Conservation (phyloP, 1,140 invertebrate species). For the Trichonephila clavipes region DNA sequence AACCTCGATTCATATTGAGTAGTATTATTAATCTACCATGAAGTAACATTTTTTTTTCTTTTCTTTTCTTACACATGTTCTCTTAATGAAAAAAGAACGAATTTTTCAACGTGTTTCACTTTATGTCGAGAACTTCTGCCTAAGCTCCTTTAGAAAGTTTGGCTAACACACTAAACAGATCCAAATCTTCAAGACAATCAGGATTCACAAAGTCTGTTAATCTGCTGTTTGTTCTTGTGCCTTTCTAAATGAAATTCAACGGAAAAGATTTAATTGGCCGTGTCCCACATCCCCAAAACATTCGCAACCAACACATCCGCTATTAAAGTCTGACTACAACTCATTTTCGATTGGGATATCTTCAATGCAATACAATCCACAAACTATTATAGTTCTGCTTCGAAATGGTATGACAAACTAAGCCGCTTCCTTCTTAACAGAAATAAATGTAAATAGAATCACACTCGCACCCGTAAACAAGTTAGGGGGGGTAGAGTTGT, state of each 20-base stretch:
- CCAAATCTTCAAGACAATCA: neutral
- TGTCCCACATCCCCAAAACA: slow-evolving; percentile 32
- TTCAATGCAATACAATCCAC: neutral
- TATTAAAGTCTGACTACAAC: neutral
- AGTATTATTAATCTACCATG: too few relatives aligned
- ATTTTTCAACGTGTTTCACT: too few relatives aligned
- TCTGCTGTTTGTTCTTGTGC: neutral
- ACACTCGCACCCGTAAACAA: slow-evolving; percentile 26
- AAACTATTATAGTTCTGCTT: neutral
- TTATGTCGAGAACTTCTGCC: too few relatives aligned
- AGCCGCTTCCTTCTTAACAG: slow-evolving; percentile 58
- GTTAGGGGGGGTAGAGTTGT: neutral
- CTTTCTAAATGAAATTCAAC: neutral
- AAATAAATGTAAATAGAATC: slow-evolving; percentile 53
- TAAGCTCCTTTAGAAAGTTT: neutral
- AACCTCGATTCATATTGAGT: too few relatives aligned
- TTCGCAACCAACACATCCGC: slow-evolving; percentile 14
- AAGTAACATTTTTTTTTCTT: too few relatives aligned
- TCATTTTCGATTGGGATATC: neutral
- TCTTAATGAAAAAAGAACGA: too few relatives aligned
- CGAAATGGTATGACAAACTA: slow-evolving; percentile 20
- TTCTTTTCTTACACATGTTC: too few relatives aligned
- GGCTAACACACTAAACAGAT: neutral
- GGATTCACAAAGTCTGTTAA: neutral
- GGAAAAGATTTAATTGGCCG: slow-evolving; percentile 26